phyloP scores from a whole-genome alignment of 2,113 vertebrate genomes.

The Turdus rufiventris region DNA sequence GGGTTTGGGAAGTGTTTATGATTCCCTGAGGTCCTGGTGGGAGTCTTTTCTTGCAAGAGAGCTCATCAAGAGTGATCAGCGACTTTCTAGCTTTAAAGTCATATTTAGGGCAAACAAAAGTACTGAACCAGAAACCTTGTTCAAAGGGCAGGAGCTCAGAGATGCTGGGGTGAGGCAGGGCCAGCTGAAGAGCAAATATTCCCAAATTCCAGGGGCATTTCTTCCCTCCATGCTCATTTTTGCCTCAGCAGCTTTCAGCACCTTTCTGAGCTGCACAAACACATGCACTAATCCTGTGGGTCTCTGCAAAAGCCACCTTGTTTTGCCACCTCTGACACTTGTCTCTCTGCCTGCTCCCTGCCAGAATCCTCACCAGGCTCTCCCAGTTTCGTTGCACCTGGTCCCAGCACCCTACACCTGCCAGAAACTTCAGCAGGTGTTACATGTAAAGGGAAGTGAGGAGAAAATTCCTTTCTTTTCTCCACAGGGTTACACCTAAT shows the following conservation, averaged over 20 bases:
- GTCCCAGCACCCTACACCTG: background rate
- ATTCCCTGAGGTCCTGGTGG: background rate
- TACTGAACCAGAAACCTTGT: background rate
- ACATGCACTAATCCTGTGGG: fast-evolving
- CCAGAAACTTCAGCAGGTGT: background rate
- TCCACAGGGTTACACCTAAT: fast-evolving
- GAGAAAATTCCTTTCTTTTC: fast-evolving
- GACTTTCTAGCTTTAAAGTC: background rate
- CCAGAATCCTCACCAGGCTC: background rate
- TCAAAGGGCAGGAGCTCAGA: background rate
- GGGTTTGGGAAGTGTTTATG: background rate
- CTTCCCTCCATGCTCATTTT: background rate
- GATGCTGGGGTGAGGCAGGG: background rate
- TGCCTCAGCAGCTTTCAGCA: background rate
- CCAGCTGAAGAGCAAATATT: background rate
- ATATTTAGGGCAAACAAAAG: background rate
- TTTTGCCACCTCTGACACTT: background rate
- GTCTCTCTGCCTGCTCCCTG: background rate
- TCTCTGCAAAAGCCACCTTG: background rate
- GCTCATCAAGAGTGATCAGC: background rate
- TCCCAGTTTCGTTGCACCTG: background rate
- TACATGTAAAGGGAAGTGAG: background rate
- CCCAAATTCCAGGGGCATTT: background rate
- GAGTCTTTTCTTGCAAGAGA: background rate
- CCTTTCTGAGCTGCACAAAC: background rate